Percentiles rank a stretch among this genome's conserved stretches.
These are phyloP conservation scores for Seriola rivoliana DNA, from an alignment of 2,113 vertebrate species.

Conservation along the genomic window DNA sequence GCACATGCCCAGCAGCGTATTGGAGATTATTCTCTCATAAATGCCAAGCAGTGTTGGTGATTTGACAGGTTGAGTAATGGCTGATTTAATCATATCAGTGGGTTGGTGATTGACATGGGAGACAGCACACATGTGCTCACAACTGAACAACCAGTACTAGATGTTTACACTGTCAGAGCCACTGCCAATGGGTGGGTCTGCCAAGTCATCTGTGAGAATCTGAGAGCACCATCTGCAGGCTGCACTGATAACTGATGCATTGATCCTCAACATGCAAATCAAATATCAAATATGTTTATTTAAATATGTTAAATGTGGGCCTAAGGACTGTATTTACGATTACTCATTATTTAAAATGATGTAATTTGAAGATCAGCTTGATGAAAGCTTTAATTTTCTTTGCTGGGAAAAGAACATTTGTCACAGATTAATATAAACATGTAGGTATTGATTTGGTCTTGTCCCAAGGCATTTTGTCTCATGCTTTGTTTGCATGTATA, in stretches of 20 bases:
- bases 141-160: slow-evolving; percentile 47
- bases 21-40: not conserved
- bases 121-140: slow-evolving; percentile 32
- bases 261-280: too few relatives aligned
- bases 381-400: not conserved
- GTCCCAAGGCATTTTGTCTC: not conserved
- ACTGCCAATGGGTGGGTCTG: slow-evolving; percentile 47
- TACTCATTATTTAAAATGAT: not conserved
- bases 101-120: not conserved
- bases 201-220: slow-evolving; percentile 30
- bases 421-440: slow-evolving; percentile 2
- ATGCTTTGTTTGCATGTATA: not conserved
- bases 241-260: not conserved
- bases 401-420: not conserved
- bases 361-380: not conserved
- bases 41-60: not conserved
- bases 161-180: slow-evolving; percentile 51
- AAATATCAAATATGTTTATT: not conserved
- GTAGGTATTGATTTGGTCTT: not conserved
- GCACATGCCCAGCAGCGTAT: not conserved
- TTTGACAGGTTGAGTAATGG: slow-evolving; percentile 34
- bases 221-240: slow-evolving; percentile 77
- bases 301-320: not conserved
- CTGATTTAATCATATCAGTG: slow-evolving; percentile 32
- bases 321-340: not conserved